Evolutionary conservation across 2,113 vertebrate species (phyloP).

Genomic region (Megaleporinus macrocephalus): DNA sequence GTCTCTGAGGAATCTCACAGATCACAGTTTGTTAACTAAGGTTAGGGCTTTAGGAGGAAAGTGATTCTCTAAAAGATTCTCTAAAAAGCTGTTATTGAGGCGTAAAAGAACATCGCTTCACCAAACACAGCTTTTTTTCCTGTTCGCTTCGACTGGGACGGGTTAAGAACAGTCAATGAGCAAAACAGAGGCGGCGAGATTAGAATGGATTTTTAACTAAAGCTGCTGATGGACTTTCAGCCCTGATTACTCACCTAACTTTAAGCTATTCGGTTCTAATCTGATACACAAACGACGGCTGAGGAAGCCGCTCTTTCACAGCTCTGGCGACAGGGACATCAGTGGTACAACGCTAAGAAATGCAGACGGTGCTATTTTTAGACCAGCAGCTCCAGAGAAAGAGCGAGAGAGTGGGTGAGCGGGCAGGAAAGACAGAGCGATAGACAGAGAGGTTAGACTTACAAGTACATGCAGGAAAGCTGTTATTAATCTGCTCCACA

Average conservation of each 20-base stretch:
- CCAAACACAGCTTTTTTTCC: background rate
- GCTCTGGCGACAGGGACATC: too few species aligned
- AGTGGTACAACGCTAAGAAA: background rate
- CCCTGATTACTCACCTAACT: conserved; percentile 54
- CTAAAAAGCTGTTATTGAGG: background rate
- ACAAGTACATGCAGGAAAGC: conserved; percentile 92
- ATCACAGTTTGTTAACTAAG: background rate
- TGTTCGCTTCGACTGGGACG: background rate
- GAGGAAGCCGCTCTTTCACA: too few species aligned
- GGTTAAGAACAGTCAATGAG: background rate
- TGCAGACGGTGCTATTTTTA: background rate
- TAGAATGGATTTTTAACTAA: conserved; percentile 72
- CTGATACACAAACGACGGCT: conserved; percentile 35
- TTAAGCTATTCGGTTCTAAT: conserved; percentile 38
- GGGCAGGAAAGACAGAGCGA: background rate
- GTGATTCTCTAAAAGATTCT: background rate
- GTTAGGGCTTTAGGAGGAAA: too few species aligned
- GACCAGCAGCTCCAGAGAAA: background rate
- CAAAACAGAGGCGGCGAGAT: conserved; percentile 42
- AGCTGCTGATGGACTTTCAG: conserved; percentile 56
- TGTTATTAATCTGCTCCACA: conserved; percentile 97
- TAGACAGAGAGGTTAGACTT: conserved; percentile 72
- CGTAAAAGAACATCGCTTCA: background rate
- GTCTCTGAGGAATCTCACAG: background rate
- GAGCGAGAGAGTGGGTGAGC: background rate